These are phyloP conservation scores for Drosophila truncata DNA, from an alignment of 1,140 invertebrate genomes.

Conservation along the genomic window DNA sequence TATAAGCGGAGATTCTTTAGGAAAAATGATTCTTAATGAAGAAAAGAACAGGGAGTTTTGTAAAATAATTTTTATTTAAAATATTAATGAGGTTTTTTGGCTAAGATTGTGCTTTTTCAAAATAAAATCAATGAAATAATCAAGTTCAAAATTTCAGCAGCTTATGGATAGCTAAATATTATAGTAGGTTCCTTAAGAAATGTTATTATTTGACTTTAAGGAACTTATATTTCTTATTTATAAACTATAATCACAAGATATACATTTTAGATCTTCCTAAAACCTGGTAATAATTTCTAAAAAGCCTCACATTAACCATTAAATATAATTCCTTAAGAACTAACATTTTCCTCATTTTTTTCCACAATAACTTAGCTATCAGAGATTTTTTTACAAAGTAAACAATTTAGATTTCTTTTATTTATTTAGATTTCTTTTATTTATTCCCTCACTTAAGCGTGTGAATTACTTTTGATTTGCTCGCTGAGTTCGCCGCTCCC, in stretches of 20 bases:
- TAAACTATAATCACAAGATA: neutral
- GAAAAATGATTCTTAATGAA: neutral
- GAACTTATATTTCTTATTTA: too few species aligned
- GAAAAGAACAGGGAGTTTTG: neutral
- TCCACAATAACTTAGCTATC: neutral
- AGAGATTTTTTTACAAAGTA: constrained; percentile 1
- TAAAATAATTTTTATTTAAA: neutral
- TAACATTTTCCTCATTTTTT: neutral
- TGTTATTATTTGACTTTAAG: too few species aligned
- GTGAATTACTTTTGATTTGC: constrained; percentile 76
- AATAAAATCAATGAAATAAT: neutral
- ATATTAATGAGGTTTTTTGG: neutral
- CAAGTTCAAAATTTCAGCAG: too few species aligned
- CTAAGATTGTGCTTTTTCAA: too few species aligned
- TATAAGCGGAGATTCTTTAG: constrained; percentile 1
- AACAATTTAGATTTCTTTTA: constrained; percentile 11
- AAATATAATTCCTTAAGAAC: too few species aligned
- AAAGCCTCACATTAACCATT: too few species aligned
- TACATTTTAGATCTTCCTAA: too few species aligned
- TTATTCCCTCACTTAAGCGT: constrained; percentile 61
- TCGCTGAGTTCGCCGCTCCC: constrained; percentile 29
- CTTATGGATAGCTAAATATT: neutral
- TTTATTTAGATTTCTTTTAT: constrained; percentile 19
- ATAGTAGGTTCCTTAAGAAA: neutral
- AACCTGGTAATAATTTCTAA: too few species aligned